Base-by-base conservation (phyloP, 2,797 vertebrate species). In the Triplophysa yarkandensis region DNA sequence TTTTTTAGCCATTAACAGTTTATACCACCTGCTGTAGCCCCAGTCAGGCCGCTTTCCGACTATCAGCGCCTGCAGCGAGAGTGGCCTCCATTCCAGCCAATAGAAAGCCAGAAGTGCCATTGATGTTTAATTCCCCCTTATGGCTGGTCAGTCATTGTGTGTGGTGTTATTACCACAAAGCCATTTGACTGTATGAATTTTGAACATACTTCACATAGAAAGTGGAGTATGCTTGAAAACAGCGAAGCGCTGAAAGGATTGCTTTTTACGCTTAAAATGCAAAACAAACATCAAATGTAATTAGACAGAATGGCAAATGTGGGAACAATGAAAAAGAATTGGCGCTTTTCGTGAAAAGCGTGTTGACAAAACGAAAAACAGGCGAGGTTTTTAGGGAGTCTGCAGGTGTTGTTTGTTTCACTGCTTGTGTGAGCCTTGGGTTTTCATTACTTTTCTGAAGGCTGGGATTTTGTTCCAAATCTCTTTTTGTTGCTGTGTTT, bases 21-120 rank as follows among this genome's bases (percentile, higher is more conserved):
- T 36, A 52, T 69, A 19, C 74, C 79, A 62, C 79, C 75, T 80
- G 66, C 70, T 70, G 60, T 69, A 68, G 27, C 52, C n/a, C 28
- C 61, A 19, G 57, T 64, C 28, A 23, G 21, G 44, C 57, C 54
- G 34, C 34, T 62, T 32, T n/a, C 75, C 48, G 30, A 21, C 65
- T 17, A 11, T 13, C 72, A 65, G 39, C 43, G 63, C 72, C 64
- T 68, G 64, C 27, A 48, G 64, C 3, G 54, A 57, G 72, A 68
- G 64, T 11, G 54, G 54, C 73, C 64, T 68, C 64, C 28, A 61
- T 61, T 68, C 17, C 27, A 50, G 65, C 43, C 25, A 61, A 61
- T 50, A 30, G 65, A 27, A 46, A 68, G 55, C 54, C 64, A 61
- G 43, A 61, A 75, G 73, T 61, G 60, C 55, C 65, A 75, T 75